Evolutionary conservation across 1,140 invertebrate species (phyloP).

Genomic region (Apocrypta bakeri): DNA sequence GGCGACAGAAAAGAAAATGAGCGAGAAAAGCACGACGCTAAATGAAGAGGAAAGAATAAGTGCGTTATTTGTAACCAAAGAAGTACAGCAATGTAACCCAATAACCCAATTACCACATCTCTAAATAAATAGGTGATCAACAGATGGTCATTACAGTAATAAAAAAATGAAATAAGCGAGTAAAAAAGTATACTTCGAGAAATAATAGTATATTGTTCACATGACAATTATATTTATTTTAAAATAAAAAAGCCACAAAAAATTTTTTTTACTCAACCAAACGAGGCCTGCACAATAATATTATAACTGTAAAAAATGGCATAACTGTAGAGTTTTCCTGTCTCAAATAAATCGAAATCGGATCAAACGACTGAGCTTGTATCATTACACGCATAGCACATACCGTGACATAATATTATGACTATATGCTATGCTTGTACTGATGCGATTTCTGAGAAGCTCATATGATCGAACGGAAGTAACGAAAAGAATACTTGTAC

Average conservation of each 20-base stretch:
- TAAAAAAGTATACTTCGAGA: no score
- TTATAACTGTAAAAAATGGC: not conserved
- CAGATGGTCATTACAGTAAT: no score
- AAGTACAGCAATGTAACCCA: slow-evolving; percentile 7
- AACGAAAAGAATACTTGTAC: slow-evolving; percentile 19
- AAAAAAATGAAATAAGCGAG: no score
- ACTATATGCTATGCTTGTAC: slow-evolving; percentile 11
- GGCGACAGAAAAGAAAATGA: slow-evolving; percentile 42
- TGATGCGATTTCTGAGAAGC: slow-evolving; percentile 35
- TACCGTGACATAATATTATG: slow-evolving; percentile 28
- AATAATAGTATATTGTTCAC: no score
- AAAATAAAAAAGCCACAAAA: no score
- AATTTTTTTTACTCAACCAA: no score
- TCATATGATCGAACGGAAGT: slow-evolving; percentile 41
- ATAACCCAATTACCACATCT: no score
- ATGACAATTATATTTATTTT: no score
- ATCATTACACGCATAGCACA: slow-evolving; percentile 15
- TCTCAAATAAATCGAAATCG: slow-evolving; percentile 34
- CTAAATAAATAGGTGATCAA: no score
- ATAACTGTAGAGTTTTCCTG: slow-evolving; percentile 21
- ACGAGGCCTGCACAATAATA: not conserved
- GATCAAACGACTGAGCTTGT: slow-evolving; percentile 20
- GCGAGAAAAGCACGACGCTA: slow-evolving; percentile 10
- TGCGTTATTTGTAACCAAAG: not conserved
- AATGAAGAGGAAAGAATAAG: slow-evolving; percentile 2